A percentile compares a stretch with the other conserved stretches of the same genome.
Evolutionary conservation across 1,140 invertebrate genomes (phyloP).

Genomic region (Sesamia nonagrioides): DNA sequence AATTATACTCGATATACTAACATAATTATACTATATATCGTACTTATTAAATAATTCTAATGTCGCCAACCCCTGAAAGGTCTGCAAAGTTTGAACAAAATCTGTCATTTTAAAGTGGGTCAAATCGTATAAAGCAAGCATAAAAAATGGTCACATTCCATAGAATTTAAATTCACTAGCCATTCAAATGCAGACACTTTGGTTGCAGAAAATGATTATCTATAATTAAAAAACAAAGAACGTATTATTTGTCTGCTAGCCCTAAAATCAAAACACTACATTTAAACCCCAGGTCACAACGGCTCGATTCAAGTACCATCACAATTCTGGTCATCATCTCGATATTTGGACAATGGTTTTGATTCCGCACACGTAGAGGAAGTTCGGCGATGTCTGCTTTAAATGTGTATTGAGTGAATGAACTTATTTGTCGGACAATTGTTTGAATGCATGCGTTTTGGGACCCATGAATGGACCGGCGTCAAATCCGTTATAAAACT

Average conservation of each 20-base stretch:
- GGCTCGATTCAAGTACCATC: slow-evolving; percentile 39
- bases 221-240: background rate
- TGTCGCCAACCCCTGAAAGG: too few species aligned
- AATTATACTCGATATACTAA: too few species aligned
- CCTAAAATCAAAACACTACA: slow-evolving; percentile 20
- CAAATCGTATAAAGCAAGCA: too few species aligned
- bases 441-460: slow-evolving; percentile 26
- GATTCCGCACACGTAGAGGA: slow-evolving; percentile 65
- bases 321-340: slow-evolving; percentile 46
- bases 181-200: too few species aligned
- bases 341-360: slow-evolving; percentile 58
- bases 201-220: too few species aligned
- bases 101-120: too few species aligned
- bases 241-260: background rate
- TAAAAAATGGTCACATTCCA: too few species aligned
- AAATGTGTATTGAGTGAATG: slow-evolving; percentile 28
- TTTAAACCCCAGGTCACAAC: slow-evolving; percentile 12
- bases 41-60: too few species aligned
- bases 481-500: slow-evolving; percentile 15
- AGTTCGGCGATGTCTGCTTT: slow-evolving; percentile 48
- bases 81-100: too few species aligned
- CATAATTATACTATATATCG: too few species aligned
- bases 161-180: too few species aligned
- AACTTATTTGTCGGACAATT: slow-evolving; percentile 42
- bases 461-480: slow-evolving; percentile 12